These are phyloP conservation scores for Lottia gigantea DNA, from an alignment of 2,888 invertebrate species.

Conservation along the genomic window DNA sequence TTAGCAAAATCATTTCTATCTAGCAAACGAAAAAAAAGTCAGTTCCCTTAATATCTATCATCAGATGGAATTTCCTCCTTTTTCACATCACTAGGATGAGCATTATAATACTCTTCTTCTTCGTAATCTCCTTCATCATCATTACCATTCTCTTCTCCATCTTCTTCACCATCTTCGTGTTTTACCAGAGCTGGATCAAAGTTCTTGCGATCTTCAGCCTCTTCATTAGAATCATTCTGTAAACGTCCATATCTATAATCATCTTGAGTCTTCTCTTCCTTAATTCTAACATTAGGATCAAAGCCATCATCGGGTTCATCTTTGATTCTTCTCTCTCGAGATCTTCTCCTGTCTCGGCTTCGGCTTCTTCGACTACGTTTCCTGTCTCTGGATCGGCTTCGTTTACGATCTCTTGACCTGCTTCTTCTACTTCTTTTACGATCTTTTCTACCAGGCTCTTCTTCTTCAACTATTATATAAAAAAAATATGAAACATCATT, in stretches of 20 bases:
- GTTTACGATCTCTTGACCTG: constrained; percentile 47
- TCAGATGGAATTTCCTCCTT: too few species aligned
- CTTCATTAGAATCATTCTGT: neutral
- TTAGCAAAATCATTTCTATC: too few species aligned
- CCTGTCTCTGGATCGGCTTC: constrained; percentile 44
- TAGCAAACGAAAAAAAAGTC: too few species aligned
- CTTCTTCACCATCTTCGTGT: neutral
- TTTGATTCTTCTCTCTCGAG: constrained; percentile 37
- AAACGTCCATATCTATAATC: constrained; percentile 18
- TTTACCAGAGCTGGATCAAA: neutral
- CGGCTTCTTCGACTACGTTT: constrained; percentile 41
- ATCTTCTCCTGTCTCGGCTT: constrained; percentile 42
- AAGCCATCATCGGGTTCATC: constrained; percentile 24
- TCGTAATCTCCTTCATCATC: constrained; percentile 1
- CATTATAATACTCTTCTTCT: neutral
- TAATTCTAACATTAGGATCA: constrained; percentile 23
- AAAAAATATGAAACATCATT: neutral
- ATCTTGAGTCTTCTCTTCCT: constrained; percentile 33
- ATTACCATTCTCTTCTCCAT: neutral
- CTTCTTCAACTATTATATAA: constrained; percentile 18
- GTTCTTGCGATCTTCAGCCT: neutral
- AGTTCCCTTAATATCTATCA: too few species aligned
- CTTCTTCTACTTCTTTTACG: constrained; percentile 34
- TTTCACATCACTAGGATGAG: too few species aligned
- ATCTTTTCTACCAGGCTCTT: constrained; percentile 20